Percentiles rank a stretch among this genome's conserved stretches.
These are phyloP conservation scores for Xylota segnis DNA, from an alignment of 2,888 invertebrate species.

Conservation along the genomic window DNA sequence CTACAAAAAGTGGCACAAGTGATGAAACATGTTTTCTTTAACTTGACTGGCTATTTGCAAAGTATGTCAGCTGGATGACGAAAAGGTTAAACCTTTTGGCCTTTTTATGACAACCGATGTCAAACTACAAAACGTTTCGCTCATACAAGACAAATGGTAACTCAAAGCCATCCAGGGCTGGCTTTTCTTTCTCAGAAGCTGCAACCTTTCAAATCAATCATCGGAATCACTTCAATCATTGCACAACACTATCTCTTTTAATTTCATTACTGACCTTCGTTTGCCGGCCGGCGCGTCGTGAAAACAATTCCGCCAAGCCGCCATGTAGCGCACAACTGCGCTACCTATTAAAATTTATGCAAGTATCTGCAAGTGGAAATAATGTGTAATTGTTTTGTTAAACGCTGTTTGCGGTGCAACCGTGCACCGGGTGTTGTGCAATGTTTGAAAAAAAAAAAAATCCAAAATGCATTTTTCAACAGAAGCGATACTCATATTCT, in stretches of 20 bases:
- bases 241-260: neutral
- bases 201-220: neutral
- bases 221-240: neutral
- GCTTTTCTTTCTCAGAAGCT: too few species aligned
- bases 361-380: neutral
- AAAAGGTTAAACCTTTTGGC: neutral
- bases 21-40: neutral
- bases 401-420: neutral
- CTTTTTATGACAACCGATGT: neutral
- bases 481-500: neutral
- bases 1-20: neutral
- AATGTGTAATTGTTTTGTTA: conserved; percentile 1
- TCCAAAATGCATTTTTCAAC: neutral
- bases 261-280: neutral
- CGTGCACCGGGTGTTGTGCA: neutral
- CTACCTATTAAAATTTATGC: neutral
- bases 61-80: neutral
- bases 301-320: neutral
- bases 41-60: neutral
- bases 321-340: neutral
- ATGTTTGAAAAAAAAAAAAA: neutral
- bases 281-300: neutral
- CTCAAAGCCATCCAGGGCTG: too few species aligned
- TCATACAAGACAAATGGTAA: neutral
- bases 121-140: neutral